Evolutionary conservation across 2,888 invertebrate species (phyloP).

Genomic region (Cosmia pyralina): DNA sequence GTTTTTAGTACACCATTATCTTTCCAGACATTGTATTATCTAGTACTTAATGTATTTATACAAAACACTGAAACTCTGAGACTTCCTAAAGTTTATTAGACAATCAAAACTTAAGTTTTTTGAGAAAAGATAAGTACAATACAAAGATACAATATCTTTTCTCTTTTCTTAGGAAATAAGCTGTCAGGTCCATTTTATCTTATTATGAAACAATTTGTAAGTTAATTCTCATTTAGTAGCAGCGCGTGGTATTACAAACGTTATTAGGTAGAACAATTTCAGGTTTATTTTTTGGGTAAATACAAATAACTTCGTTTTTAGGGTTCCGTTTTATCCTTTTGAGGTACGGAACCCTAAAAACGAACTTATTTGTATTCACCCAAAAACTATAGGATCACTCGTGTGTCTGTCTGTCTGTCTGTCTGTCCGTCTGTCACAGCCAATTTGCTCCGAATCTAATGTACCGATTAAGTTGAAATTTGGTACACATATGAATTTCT

Average conservation of each 20-base stretch:
- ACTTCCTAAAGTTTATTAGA: not conserved
- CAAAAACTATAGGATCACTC: too few relatives aligned
- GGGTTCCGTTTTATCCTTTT: too few relatives aligned
- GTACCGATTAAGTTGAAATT: too few relatives aligned
- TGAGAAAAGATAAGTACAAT: too few relatives aligned
- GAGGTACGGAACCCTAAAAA: too few relatives aligned
- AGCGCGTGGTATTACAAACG: constrained; percentile 1
- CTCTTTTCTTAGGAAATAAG: constrained; percentile 1
- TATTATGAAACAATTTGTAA: constrained; percentile 43
- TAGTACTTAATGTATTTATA: not conserved
- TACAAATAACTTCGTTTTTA: not conserved
- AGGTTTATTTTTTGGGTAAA: not conserved
- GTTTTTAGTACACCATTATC: not conserved
- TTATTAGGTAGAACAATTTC: not conserved
- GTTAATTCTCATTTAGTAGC: constrained; percentile 11
- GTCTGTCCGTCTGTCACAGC: too few relatives aligned
- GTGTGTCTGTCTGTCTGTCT: too few relatives aligned
- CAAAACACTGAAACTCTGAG: not conserved
- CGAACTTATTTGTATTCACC: too few relatives aligned
- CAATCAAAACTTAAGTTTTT: constrained; percentile 26
- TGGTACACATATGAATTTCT: too few relatives aligned
- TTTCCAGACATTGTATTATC: constrained; percentile 3
- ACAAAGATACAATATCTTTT: constrained; percentile 15
- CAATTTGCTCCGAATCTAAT: too few relatives aligned
- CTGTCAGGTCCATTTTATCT: constrained; percentile 38